These are phyloP conservation scores for Myxocyprinus asiaticus DNA, from an alignment of 2,113 vertebrate genomes.

Conservation along the genomic window DNA sequence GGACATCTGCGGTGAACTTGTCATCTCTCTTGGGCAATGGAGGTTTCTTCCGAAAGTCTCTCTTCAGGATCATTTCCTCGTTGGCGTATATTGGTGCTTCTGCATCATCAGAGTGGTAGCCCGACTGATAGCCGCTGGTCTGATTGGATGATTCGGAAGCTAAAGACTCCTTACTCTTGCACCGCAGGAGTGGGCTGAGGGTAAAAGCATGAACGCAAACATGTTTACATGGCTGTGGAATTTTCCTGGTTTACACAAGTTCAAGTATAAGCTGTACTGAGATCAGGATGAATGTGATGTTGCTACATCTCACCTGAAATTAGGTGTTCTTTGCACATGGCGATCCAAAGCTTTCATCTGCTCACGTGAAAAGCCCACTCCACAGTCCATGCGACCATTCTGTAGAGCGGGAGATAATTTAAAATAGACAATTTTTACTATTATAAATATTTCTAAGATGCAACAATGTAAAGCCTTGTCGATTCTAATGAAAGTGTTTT, in stretches of 20 bases:
- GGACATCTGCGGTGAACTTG: conserved; percentile 68
- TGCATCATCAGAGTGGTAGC: conserved; percentile 93
- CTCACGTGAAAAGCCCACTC: conserved; percentile 87
- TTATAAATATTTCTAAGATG: too few species aligned
- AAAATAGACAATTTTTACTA: too few species aligned
- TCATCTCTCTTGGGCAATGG: conserved; percentile 59
- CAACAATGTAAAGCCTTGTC: too few species aligned
- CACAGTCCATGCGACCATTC: conserved; percentile 89
- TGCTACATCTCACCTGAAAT: conserved; percentile 81
- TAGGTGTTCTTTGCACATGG: conserved; percentile 74
- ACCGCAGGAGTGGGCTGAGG: conserved; percentile 78
- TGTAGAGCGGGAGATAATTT: conserved; percentile 56
- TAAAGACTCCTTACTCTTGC: conserved; percentile 95
- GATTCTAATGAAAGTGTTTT: too few species aligned
- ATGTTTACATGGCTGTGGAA: neutral
- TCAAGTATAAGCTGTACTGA: neutral
- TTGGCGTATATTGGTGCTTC: conserved; percentile 84
- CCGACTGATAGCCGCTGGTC: conserved; percentile 97
- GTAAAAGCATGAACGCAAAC: neutral
- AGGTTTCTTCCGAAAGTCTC: conserved; percentile 68
- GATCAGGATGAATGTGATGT: neutral
- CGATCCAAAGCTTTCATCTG: conserved; percentile 86
- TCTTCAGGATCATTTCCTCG: conserved; percentile 88
- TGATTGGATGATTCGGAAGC: conserved; percentile 94
- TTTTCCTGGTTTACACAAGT: neutral